These are phyloP conservation scores for Rhyzopertha dominica DNA, from an alignment of 1,140 invertebrate genomes.

Conservation along the genomic window DNA sequence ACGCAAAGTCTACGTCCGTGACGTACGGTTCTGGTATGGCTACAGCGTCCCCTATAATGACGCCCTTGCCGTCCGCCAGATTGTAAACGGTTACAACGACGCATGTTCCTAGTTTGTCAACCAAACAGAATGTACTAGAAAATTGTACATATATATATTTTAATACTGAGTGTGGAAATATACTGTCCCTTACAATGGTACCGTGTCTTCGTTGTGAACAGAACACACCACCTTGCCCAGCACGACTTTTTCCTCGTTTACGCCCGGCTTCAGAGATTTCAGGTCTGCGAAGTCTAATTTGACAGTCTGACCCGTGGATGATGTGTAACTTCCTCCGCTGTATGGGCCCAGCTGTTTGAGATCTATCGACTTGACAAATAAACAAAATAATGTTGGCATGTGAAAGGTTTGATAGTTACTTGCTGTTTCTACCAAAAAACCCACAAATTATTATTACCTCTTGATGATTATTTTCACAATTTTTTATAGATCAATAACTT, in stretches of 20 bases:
- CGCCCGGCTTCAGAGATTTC: conserved; percentile 51
- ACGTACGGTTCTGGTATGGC: conserved; percentile 73
- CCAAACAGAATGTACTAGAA: conserved; percentile 74
- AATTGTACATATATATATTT: neutral
- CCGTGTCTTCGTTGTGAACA: conserved; percentile 65
- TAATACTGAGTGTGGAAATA: conserved; percentile 37
- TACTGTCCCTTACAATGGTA: conserved; percentile 68
- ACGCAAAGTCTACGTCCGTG: conserved; percentile 56
- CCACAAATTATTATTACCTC: neutral
- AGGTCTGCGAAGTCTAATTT: conserved; percentile 51
- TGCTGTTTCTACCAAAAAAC: neutral
- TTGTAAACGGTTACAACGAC: conserved; percentile 78
- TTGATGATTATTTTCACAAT: conserved; percentile 5
- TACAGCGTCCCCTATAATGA: conserved; percentile 79
- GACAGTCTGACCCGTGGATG: conserved; percentile 48
- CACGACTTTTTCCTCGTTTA: conserved; percentile 65
- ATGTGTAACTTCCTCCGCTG: conserved; percentile 53
- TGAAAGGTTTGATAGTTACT: neutral
- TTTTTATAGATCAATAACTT: conserved; percentile 11
- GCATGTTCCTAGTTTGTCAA: conserved; percentile 67
- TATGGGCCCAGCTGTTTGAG: conserved; percentile 59
- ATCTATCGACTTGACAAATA: conserved; percentile 50
- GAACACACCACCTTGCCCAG: conserved; percentile 78
- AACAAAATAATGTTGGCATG: conserved; percentile 10
- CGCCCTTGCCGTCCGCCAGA: conserved; percentile 71